Conservation (phyloP, 2,113 vertebrate species). For the Choloepus hoffmanni region DNA sequence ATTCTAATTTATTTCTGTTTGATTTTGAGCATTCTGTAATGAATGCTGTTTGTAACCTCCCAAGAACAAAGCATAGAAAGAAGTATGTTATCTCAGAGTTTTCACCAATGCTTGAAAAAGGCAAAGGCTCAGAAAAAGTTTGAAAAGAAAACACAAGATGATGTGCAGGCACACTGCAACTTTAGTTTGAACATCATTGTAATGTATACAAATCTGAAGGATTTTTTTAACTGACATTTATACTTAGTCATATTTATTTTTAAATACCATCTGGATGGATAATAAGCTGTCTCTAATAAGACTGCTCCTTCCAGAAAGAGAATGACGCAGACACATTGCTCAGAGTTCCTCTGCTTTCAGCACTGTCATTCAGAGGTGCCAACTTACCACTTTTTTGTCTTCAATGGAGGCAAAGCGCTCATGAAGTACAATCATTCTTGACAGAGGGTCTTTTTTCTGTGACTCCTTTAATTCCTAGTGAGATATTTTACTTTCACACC, state of each 20-base stretch:
- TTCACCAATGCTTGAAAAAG: not conserved
- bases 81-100: not conserved
- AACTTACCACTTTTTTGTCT: not conserved
- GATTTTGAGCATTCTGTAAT: constrained; percentile 17
- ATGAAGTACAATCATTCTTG: not conserved
- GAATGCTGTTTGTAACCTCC: not conserved
- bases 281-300: not conserved
- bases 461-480: constrained; percentile 23
- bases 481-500: constrained; percentile 16
- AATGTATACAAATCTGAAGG: not conserved
- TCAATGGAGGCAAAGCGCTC: constrained; percentile 27
- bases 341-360: not conserved
- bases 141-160: not conserved
- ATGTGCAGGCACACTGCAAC: not conserved
- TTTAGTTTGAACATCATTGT: not conserved
- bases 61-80: not conserved
- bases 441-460: constrained; percentile 23
- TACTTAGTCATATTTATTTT: not conserved
- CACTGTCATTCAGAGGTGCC: not conserved
- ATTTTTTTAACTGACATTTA: constrained; percentile 38
- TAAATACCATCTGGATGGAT: not conserved
- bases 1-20: constrained; percentile 46
- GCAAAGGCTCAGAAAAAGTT: not conserved
- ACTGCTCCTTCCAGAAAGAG: not conserved
- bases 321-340: not conserved